Evolutionary conservation across 1,140 invertebrate genomes (phyloP).

Genomic region (Drosophila burlai): DNA sequence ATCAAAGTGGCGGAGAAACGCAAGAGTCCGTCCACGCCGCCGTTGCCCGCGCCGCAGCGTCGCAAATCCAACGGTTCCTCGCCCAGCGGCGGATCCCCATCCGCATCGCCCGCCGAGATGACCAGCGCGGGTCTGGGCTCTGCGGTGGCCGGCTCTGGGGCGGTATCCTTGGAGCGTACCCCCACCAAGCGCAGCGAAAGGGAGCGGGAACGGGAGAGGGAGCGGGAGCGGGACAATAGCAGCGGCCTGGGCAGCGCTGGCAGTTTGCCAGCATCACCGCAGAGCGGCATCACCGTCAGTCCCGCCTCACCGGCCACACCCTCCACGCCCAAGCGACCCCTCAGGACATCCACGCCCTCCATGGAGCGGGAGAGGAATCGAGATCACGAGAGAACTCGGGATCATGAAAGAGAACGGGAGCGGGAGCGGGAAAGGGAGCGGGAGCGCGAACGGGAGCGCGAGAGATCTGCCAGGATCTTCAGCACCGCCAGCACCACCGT

Average conservation of each 20-base stretch:
- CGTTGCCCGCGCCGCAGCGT: slow-evolving; percentile 65
- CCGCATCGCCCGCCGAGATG: slow-evolving; percentile 45
- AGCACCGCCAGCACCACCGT: slow-evolving; percentile 76
- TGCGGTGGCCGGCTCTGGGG: slow-evolving; percentile 17
- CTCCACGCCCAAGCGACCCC: slow-evolving; percentile 59
- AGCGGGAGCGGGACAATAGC: slow-evolving; percentile 55
- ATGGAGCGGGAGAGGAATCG: slow-evolving; percentile 32
- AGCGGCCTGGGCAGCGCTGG: slow-evolving; percentile 67
- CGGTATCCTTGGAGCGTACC: slow-evolving; percentile 49
- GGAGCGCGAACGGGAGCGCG: slow-evolving; percentile 27
- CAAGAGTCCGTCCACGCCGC: slow-evolving; percentile 73
- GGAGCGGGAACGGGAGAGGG: slow-evolving; percentile 36
- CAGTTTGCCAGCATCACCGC: slow-evolving; percentile 72
- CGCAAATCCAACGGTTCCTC: slow-evolving; percentile 57
- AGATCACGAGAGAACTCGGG: slow-evolving; percentile 16
- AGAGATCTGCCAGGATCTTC: slow-evolving; percentile 38
- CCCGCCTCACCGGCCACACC: slow-evolving; percentile 50
- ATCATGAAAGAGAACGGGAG: slow-evolving; percentile 21
- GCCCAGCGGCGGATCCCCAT: background rate
- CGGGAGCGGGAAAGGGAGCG: slow-evolving; percentile 22
- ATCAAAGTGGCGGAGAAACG: slow-evolving; percentile 85
- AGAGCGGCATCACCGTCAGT: slow-evolving; percentile 61
- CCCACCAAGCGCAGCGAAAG: slow-evolving; percentile 47
- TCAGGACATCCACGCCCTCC: slow-evolving; percentile 77
- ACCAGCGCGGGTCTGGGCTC: slow-evolving; percentile 40